Evolutionary conservation across 2,113 vertebrate genomes (phyloP), one percentile per base, ranked within the genome.

Genomic region (Plecotus auritus): DNA sequence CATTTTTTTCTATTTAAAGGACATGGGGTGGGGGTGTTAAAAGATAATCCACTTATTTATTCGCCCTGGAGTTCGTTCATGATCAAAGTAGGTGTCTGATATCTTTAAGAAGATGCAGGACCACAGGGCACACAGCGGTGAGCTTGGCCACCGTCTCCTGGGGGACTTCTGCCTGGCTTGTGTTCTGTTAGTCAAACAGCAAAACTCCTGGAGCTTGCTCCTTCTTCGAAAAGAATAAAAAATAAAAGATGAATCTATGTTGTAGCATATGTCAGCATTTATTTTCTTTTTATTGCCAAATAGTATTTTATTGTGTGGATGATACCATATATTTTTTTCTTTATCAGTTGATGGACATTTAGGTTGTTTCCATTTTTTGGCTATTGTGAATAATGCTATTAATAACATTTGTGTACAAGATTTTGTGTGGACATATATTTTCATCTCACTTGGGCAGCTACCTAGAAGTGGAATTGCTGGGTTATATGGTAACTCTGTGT

Each of bases 21-120:
- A 91, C 73, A 2, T 64, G 54, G 87, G 51, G 47, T 4, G 32
- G 94, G 94, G 35, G 30, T 84, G 78, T 73, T 40, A 95, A 94
- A 93, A 94, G 95, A 92, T 12, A 54, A 90, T 84, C 74, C 85
- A 90, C 95, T 93, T 98, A 98, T 98, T 98, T 98, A 98, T 98
- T 98, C 90, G 26, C 69, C 95, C 35, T 94, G 59, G 88, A 91
- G 96, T 94, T 94, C 88, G 40, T 82, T 96, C 94, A 97, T 94
- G 97, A 96, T 97, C 94, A 86, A 51, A 94, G 95, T 96, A 45
- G 94, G 2, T 91, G 88, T 92, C 96, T 97, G 84, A 12, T 84
- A 64, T 80, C 97, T 97, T 96, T 95, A 91, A 83, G 81, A 95
- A 98, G 93, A 93, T 66, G 82, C 72, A 98, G 97, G 97, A 96